A percentile compares a stretch with the other conserved stretches of the same genome.
Evolutionary conservation across 2,888 invertebrate species (phyloP).

Genomic region (Matsumyia berberina): DNA sequence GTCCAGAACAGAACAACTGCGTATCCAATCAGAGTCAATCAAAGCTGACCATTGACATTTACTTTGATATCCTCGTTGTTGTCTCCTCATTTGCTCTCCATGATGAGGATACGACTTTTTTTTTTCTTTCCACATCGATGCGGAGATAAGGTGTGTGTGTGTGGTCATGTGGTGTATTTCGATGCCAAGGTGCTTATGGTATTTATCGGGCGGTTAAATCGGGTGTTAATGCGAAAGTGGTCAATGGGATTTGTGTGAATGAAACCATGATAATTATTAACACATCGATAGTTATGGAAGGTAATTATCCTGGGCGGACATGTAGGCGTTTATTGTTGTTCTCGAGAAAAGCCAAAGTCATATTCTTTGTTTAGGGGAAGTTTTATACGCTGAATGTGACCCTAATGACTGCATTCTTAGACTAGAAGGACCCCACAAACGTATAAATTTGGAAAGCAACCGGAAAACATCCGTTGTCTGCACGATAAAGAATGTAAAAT

Average conservation of each 20-base stretch:
- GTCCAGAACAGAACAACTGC: conserved; percentile 1
- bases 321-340: too few species aligned
- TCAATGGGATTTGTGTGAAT: conserved; percentile 50
- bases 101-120: conserved; percentile 13
- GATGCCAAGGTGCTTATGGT: conserved; percentile 61
- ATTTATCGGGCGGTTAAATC: conserved; percentile 66
- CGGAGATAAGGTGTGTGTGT: conserved; percentile 34
- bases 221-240: conserved; percentile 67
- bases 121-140: conserved; percentile 11
- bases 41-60: conserved; percentile 72
- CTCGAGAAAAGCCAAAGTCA: too few species aligned
- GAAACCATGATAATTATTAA: conserved; percentile 61
- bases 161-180: neutral
- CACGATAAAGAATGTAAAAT: neutral
- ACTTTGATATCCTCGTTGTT: conserved; percentile 64
- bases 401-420: too few species aligned
- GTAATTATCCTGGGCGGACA: neutral
- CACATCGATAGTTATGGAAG: conserved; percentile 26
- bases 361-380: too few species aligned
- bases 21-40: conserved; percentile 74
- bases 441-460: neutral
- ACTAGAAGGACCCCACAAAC: neutral
- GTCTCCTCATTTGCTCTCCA: conserved; percentile 43
- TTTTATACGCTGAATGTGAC: too few species aligned
- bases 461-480: neutral